Conservation (phyloP, 2,113 vertebrate species). For the Gorsachius goisagi region DNA sequence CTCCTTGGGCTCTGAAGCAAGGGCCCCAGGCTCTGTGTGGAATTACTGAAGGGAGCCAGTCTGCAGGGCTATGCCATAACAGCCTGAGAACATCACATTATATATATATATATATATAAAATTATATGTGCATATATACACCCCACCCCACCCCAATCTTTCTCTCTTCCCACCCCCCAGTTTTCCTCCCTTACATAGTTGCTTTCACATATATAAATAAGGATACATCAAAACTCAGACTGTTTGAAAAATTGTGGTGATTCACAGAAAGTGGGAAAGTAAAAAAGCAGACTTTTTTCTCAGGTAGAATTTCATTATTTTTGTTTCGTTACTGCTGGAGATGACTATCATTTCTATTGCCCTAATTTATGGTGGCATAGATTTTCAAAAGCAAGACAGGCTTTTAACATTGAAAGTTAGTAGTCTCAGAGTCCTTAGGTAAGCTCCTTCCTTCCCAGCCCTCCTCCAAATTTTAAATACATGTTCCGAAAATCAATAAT, state of each 20-base stretch:
- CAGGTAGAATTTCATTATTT: background rate
- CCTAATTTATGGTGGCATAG: background rate
- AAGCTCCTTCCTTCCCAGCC: background rate
- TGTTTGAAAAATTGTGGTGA: background rate
- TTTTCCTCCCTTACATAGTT: background rate
- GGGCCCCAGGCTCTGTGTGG: background rate
- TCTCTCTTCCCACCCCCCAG: too few species aligned
- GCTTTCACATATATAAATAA: background rate
- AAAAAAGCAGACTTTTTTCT: background rate
- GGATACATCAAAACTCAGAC: background rate
- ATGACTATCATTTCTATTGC: background rate
- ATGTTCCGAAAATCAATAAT: background rate
- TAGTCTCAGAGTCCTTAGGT: background rate
- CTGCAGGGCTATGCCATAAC: background rate
- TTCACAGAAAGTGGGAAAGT: background rate
- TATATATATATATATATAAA: too few species aligned
- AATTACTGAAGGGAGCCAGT: background rate
- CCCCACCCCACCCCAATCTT: too few species aligned
- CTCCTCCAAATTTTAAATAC: background rate
- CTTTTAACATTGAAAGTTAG: background rate
- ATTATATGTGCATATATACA: too few species aligned
- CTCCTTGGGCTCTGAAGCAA: background rate
- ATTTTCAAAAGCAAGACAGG: background rate
- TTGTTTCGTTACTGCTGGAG: background rate
- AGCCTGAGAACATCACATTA: background rate